These are phyloP conservation scores for Frankliniella fusca DNA, from an alignment of 2,888 invertebrate genomes.

Conservation along the genomic window DNA sequence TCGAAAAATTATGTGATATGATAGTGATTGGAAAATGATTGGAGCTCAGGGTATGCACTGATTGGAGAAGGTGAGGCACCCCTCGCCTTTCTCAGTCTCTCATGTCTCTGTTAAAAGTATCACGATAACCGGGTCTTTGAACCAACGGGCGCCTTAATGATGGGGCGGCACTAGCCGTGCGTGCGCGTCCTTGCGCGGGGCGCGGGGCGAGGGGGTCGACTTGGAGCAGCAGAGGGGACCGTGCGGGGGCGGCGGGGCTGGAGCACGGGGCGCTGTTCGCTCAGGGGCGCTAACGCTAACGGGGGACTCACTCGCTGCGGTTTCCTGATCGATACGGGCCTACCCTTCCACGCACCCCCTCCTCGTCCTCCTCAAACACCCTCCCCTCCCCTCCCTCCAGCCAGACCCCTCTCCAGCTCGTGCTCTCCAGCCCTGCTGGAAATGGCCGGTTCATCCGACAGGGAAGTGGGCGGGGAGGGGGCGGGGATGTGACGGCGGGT, in stretches of 20 bases:
- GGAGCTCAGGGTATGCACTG: too few species aligned
- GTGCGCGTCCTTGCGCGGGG: background rate
- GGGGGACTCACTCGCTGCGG: background rate
- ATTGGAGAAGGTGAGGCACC: too few species aligned
- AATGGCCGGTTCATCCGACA: background rate
- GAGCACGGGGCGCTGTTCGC: background rate
- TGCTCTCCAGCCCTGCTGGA: background rate
- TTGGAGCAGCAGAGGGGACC: background rate
- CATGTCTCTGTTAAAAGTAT: too few species aligned
- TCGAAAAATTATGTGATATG: too few species aligned
- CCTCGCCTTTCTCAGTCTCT: too few species aligned
- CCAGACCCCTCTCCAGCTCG: too few species aligned
- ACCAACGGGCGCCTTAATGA: too few species aligned
- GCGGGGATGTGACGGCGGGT: background rate
- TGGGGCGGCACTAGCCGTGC: too few species aligned
- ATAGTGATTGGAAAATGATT: too few species aligned
- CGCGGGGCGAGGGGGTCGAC: background rate
- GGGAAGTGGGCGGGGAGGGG: too few species aligned
- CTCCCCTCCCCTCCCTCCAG: background rate
- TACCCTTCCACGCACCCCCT: background rate
- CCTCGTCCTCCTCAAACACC: background rate
- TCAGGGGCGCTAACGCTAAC: background rate
- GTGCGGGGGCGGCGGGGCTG: background rate
- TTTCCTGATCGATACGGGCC: slow-evolving; percentile 5
- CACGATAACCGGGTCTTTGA: too few species aligned